These are phyloP conservation scores for Thamnophis sirtalis DNA, from an alignment of 2,113 vertebrate species.

Conservation along the genomic window DNA sequence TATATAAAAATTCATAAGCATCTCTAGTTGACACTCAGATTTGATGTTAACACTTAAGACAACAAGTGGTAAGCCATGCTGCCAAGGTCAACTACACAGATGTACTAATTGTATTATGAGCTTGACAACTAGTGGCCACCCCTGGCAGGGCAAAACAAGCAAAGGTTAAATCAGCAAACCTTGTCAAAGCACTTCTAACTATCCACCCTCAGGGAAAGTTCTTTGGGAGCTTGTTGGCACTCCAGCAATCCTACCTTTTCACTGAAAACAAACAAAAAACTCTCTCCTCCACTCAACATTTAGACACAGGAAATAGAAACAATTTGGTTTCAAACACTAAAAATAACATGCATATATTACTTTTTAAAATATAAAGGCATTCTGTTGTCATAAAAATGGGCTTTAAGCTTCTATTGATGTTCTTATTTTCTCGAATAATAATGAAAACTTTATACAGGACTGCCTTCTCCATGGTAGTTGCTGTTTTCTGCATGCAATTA, in stretches of 20 bases:
- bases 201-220: slow-evolving; percentile 72
- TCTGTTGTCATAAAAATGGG: neutral
- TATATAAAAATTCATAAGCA: slow-evolving; percentile 56
- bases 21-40: slow-evolving; percentile 70
- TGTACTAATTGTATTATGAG: slow-evolving; percentile 93
- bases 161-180: slow-evolving; percentile 95
- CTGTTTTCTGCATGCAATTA: neutral
- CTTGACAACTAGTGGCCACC: slow-evolving; percentile 87
- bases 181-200: slow-evolving; percentile 81
- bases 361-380: neutral
- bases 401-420: neutral
- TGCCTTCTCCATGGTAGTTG: neutral
- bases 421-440: neutral
- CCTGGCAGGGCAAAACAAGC: slow-evolving; percentile 82
- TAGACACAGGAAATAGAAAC: slow-evolving; percentile 32
- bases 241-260: slow-evolving; percentile 65
- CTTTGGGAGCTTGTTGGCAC: slow-evolving; percentile 65
- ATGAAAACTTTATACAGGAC: neutral
- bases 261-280: slow-evolving; percentile 51
- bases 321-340: neutral
- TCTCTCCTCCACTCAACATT: slow-evolving; percentile 35
- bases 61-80: slow-evolving; percentile 70
- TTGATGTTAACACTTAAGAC: slow-evolving; percentile 79
- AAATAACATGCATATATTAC: neutral
- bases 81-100: slow-evolving; percentile 90